Evolutionary conservation across 2,797 vertebrate species (phyloP), one percentile per base, ranked within the genome.

Genomic region (Diceros bicornis): DNA sequence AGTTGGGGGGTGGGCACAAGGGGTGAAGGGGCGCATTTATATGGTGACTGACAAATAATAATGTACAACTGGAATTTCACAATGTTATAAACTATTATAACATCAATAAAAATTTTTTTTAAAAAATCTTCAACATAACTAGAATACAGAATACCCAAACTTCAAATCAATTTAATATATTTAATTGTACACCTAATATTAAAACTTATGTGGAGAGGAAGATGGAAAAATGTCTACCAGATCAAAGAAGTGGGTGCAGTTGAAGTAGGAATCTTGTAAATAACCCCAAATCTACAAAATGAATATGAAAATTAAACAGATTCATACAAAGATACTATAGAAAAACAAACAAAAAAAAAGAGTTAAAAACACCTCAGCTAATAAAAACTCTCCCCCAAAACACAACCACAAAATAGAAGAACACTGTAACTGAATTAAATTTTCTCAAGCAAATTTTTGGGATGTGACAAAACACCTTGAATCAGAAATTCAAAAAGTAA

Each of bases 401-500:
- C 3, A 77, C 57, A 64, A 74, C 61, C 44, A 83, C 44, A 61
- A 81, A 79, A 81, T 71, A 78, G 29, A 87, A 78, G 55, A 69
- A 69, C 68, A 83, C 32, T 32, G 37, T 25, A 82, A 71, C 25
- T 27, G 50, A 91, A 79, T 84, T 16, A 82, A 85, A 82, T 89
- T 47, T 59, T 71, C 55, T 89, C 55, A 50, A 71, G 55, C 29
- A 79, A 86, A 66, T 16, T 50, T 89, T 27, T 84, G 55, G 12
- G 4, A 64, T 64, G 12, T 61, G 13, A 83, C 64, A 85, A 87
- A 71, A 81, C 2, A 50, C 12, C 64, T 88, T 44, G 13, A 78
- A 47, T 94, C 81, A 96, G 50, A 94, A 96, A 92, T 66, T 74
- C 18, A 87, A 74, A 88, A 86, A 37, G 71, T 29, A 57, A 66